phyloP scores from a whole-genome alignment of 2,113 vertebrate species.

The Orientallactaga bullata region DNA sequence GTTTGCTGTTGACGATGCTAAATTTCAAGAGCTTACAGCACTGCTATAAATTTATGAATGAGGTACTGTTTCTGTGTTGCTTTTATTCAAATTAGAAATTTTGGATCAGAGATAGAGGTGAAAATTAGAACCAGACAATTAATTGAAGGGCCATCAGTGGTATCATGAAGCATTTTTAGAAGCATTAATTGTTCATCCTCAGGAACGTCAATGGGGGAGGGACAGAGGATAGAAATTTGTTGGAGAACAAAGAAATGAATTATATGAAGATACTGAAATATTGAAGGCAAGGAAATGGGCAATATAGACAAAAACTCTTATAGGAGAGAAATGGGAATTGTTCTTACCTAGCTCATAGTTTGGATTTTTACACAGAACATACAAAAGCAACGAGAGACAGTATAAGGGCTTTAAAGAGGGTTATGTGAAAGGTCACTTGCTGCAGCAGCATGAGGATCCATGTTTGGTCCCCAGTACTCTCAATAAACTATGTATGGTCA shows the following conservation, averaged over 20 bases:
- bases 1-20: background rate
- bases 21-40: background rate
- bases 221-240: background rate
- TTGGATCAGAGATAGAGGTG: background rate
- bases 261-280: background rate
- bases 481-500: too few relatives aligned
- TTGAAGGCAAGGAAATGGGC: background rate
- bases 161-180: background rate
- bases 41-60: background rate
- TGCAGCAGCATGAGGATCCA: too few relatives aligned
- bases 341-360: background rate
- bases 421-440: too few relatives aligned
- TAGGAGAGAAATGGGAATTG: background rate
- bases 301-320: background rate
- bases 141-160: background rate
- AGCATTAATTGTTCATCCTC: background rate
- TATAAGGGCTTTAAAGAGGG: too few relatives aligned
- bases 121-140: background rate
- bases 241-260: background rate
- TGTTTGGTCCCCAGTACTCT: too few relatives aligned
- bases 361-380: background rate
- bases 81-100: constrained; percentile 24
- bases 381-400: background rate
- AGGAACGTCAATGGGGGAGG: background rate
- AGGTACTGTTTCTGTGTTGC: background rate